Conservation (phyloP, 2,113 vertebrate species). For the Scomber colias region DNA sequence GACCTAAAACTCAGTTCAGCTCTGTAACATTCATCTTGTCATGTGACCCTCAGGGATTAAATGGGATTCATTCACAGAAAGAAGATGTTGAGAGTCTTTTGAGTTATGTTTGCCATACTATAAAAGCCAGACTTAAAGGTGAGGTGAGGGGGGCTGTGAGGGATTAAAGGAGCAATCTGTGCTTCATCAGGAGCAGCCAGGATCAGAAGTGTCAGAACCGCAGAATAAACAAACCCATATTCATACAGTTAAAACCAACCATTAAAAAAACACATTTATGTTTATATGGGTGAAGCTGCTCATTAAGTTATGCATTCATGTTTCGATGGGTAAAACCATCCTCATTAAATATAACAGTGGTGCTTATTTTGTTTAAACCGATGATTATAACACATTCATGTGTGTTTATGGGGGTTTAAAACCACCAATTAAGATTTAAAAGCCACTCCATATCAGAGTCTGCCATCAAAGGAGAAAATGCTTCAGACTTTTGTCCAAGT, state of each 20-base stretch:
- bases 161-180: slow-evolving; percentile 72
- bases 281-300: slow-evolving; percentile 55
- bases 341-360: slow-evolving; percentile 38
- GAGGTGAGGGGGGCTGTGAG: slow-evolving; percentile 18
- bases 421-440: slow-evolving; percentile 54
- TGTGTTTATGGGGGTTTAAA: slow-evolving; percentile 58
- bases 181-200: slow-evolving; percentile 67
- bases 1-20: slow-evolving; percentile 20
- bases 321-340: slow-evolving; percentile 44
- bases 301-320: slow-evolving; percentile 57
- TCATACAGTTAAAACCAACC: slow-evolving; percentile 47
- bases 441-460: slow-evolving; percentile 19
- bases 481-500: neutral
- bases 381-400: slow-evolving; percentile 46
- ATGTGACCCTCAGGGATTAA: slow-evolving; percentile 35
- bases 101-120: slow-evolving; percentile 57
- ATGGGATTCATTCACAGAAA: slow-evolving; percentile 41
- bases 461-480: slow-evolving; percentile 19
- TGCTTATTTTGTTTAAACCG: slow-evolving; percentile 50
- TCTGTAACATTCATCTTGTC: slow-evolving; percentile 13
- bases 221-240: slow-evolving; percentile 64
- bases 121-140: slow-evolving; percentile 62
- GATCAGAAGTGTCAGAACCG: slow-evolving; percentile 58
- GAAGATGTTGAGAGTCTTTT: slow-evolving; percentile 24
- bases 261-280: slow-evolving; percentile 57